Base-by-base conservation (phyloP, 2,113 vertebrate genomes). In the Equus przewalskii region DNA sequence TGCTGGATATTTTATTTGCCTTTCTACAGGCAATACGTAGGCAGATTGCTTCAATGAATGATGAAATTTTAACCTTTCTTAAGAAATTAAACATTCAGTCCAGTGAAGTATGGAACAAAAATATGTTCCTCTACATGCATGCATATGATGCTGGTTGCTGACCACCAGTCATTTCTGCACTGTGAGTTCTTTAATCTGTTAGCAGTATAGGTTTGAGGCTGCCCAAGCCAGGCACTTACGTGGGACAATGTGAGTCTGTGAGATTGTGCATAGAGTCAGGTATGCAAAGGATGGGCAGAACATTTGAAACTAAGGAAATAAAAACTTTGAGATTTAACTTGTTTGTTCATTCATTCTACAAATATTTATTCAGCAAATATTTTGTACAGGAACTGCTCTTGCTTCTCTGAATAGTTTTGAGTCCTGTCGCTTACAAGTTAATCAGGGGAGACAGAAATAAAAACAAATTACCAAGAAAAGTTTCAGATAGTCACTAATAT, bases 71-170 rank as follows among this genome's bases (percentile, higher is more conserved):
- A 67, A 67, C 6, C 64, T 95, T 64, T 83, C 69, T 84, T 70
- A 79, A 90, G 62, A 82, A 88, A 84, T 76, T 92, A 85, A 94
- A 62, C 6, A 73, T 69, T 56, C 12, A 93, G 26, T 60, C 21
- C 41, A 49, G 15, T 82, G 33, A 93, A 95, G 93, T 75, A 87
- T 7, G 64, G 18, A 87, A 70, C 26, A 91, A 62, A 94, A 93
- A 33, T 51, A 30, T 62, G 22, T 80, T 73, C 58, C 6, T 54
- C 54, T 13, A 10, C 75, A 65, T 26, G 11, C n/a, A 5, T 33
- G 11, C n/a, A 5, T 33, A 8, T 14, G 28, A 49, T 56, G 15
- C 12, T 3, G 5, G 8, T 16, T 30, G 3, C 67, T 89, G 72
- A 58, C 1, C 26, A 65, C 1, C 21, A 33, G 36, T 51, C 30